Evolutionary conservation across 1,140 invertebrate genomes (phyloP), one percentile per base, ranked within the genome.

Genomic region (Reticulitermes speratus): DNA sequence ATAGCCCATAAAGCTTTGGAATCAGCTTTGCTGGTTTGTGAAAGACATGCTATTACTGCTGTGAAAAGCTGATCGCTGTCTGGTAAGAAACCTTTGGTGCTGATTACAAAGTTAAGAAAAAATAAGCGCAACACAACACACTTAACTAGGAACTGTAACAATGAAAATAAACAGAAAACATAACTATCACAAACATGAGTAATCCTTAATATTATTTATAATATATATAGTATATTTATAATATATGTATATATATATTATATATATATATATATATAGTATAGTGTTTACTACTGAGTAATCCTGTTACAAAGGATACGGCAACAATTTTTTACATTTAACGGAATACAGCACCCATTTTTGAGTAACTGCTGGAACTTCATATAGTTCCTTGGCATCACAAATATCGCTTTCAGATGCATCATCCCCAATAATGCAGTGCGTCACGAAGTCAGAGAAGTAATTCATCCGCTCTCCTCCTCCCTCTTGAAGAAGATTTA

Each of bases 351-450:
- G 89, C 86, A 98, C 95, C 97, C 97, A 98, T 88, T 95, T 94
- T 89, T 96, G 94, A 75, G 94, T 95, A 75, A 98, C 96, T 87
- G 96, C 96, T 85, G 97, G 96, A 82, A 97, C 95, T 90, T 98
- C 97, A 92, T 97, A 98, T 3, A 98, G 92, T 89, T 98, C 97
- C 90, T 95, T 95, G 19, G 97, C 97, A 91, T 97, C 97, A 86
- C 93, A 94, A 84, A 97, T 93, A 91, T 96, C 96, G 90, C 93
- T 95, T 90, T 97, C 96, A 88, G 94, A 93, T 83, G 95, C 94
- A 91, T 96, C 94, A 87, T 93, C 93, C 69, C 97, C 97, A 88
- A 96, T 96, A 90, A 98, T 96, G 88, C 97, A 92, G 93, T 98
- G 96, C 59, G 97, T 98, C 86, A 97, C 96, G 92, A 95, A 96